Evolutionary conservation across 2,113 vertebrate species (phyloP).

Genomic region (Toxostoma redivivum): DNA sequence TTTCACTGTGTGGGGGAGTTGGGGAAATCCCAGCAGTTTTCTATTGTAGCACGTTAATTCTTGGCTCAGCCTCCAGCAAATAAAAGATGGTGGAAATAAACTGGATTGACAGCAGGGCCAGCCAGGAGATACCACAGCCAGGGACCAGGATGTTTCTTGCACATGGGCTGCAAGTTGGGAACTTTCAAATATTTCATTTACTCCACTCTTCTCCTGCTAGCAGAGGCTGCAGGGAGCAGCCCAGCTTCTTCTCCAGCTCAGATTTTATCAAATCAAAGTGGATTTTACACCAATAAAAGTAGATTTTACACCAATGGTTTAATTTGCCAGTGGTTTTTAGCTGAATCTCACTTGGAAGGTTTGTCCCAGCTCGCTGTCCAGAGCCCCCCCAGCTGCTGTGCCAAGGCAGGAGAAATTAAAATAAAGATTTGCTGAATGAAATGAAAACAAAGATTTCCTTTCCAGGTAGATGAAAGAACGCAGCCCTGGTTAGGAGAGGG

Average conservation of each 20-base stretch:
- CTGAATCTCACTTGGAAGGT: not conserved
- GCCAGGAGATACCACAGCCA: not conserved
- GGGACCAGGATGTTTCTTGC: not conserved
- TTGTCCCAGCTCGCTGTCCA: rapidly evolving
- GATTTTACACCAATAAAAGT: not conserved
- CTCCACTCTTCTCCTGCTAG: not conserved
- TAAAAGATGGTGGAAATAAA: not conserved
- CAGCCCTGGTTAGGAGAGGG: not conserved
- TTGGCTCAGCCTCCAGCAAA: conserved; percentile 14
- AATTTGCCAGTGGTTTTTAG: not conserved
- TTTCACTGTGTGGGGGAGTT: not conserved
- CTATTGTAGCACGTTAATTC: not conserved
- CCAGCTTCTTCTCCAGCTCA: not conserved
- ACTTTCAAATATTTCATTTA: not conserved
- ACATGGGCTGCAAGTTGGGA: not conserved
- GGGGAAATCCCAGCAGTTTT: conserved; percentile 49
- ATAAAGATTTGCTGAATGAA: not conserved
- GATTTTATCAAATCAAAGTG: not conserved
- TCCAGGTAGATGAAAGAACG: rapidly evolving
- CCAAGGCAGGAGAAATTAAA: not conserved
- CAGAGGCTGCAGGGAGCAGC: not conserved
- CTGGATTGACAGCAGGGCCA: not conserved
- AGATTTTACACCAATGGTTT: not conserved
- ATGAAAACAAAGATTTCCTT: too few relatives aligned
- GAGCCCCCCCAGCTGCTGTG: not conserved